phyloP scores from a whole-genome alignment of 2,888 invertebrate genomes.

The Napeogenes sylphis region DNA sequence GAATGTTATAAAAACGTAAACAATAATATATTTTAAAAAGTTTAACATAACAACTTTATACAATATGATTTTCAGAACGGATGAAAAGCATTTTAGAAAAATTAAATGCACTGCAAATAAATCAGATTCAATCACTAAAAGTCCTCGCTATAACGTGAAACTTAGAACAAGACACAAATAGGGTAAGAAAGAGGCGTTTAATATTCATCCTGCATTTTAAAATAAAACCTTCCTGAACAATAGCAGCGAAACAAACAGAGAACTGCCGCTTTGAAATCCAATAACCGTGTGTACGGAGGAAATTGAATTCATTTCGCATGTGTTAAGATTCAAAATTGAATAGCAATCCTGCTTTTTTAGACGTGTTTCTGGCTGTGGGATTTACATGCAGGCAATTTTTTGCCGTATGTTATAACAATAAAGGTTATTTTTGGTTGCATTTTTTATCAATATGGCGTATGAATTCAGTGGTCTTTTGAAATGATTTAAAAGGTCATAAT shows the following conservation, averaged over 20 bases:
- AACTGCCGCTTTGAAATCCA: slow-evolving; percentile 4
- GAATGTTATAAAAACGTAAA: too few species aligned
- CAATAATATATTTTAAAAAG: too few species aligned
- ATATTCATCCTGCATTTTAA: slow-evolving; percentile 18
- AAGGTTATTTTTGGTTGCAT: slow-evolving; percentile 10
- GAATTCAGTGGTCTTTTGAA: slow-evolving; percentile 17
- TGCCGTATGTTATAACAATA: neutral
- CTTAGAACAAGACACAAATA: slow-evolving; percentile 7
- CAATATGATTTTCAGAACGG: too few species aligned
- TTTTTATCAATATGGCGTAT: slow-evolving; percentile 13
- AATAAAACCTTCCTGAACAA: slow-evolving; percentile 12
- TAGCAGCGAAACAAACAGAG: slow-evolving; percentile 7
- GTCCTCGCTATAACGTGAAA: neutral
- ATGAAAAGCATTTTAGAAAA: too few species aligned
- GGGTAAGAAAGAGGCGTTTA: slow-evolving; percentile 14
- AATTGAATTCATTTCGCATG: slow-evolving; percentile 9
- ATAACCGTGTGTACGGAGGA: neutral
- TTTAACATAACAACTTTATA: too few species aligned
- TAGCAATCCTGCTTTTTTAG: neutral
- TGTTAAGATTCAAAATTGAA: slow-evolving; percentile 16
- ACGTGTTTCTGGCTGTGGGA: slow-evolving; percentile 1
- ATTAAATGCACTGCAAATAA: too few species aligned
- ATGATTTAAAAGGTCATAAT: slow-evolving; percentile 20
- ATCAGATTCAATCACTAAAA: too few species aligned
- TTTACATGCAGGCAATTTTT: slow-evolving; percentile 1